Evolutionary conservation across 2,888 invertebrate genomes (phyloP).

Genomic region (Volucella inanis): DNA sequence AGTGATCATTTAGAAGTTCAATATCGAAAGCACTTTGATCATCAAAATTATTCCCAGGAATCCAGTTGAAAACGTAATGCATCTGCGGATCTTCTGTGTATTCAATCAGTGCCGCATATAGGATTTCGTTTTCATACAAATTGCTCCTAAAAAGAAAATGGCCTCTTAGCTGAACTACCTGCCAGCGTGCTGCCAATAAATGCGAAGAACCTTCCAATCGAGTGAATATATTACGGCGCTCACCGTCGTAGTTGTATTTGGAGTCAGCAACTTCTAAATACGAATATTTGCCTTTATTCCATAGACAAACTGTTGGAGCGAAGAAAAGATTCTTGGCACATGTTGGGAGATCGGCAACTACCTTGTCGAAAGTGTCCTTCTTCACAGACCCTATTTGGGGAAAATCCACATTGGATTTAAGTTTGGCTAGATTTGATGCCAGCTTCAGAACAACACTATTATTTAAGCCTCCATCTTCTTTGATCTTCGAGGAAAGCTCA

Average conservation of each 20-base stretch:
- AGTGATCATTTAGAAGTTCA: conserved; percentile 4
- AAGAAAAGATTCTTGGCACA: conserved; percentile 32
- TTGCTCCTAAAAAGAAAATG: conserved; percentile 23
- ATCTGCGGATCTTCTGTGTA: background rate
- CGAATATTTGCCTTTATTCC: conserved; percentile 21
- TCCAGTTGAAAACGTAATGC: conserved; percentile 29
- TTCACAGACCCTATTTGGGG: background rate
- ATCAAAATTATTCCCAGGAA: conserved; percentile 21
- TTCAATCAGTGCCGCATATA: conserved; percentile 25
- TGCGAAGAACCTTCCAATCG: background rate
- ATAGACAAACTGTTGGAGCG: conserved; percentile 19
- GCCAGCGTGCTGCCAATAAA: background rate
- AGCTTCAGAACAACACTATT: conserved; percentile 22
- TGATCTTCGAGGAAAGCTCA: conserved; percentile 16
- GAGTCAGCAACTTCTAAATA: background rate
- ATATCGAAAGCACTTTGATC: conserved; percentile 29
- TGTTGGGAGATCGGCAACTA: conserved; percentile 1
- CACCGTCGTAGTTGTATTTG: background rate
- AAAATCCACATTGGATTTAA: background rate
- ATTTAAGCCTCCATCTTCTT: background rate
- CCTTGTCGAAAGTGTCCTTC: background rate
- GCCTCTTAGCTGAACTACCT: background rate
- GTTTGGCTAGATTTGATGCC: conserved; percentile 7
- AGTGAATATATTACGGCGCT: conserved; percentile 18
- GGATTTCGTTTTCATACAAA: conserved; percentile 5